Evolutionary conservation across 2,888 invertebrate species (phyloP), one percentile per base, ranked within the genome.

Genomic region (Yponomeuta plumbellus): DNA sequence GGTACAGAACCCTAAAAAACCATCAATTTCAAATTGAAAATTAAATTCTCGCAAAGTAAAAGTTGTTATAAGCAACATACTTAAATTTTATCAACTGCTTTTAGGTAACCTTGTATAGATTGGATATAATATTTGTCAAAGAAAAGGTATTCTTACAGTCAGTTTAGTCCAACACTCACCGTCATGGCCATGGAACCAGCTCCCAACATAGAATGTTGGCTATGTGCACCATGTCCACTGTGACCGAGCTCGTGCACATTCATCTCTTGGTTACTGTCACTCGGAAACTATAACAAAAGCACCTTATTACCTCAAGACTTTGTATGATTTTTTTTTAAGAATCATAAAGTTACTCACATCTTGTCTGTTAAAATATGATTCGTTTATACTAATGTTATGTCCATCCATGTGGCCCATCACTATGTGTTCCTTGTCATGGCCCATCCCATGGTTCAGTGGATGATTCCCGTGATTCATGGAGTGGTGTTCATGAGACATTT

Each of bases 381-480:
- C 26, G n/a, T 61, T 61, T n/a, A 61, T 34, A 34, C 61, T 61
- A 13, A 61, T 61, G 61, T 61, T 26, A 34, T 34, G 34, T 1
- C 26, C 34, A n/a, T 61, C 61, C 5, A n/a, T 23, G 8, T 26
- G 26, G 26, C 17, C 26, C 26, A 26, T 61, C n/a, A 26, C 17
- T 3, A 61, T 61, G 26, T 52, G 44, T 52, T 52, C 44, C 44
- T 52, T 13, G 17, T 17, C 44, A 58, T 26, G 61, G 8, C 26
- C 26, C 61, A 61, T 61, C n/a, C n/a, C 26, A 61, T 61, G 61
- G 58, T 21, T 21, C n/a, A 5, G 20, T 58, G 58, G 22, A 21
- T 58, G 21, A 58, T 61, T 61, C 23, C 61, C 61, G 17, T 61
- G 61, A 26, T 61, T 26, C n/a, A 61, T 26, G n/a, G 22, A 34